Evolutionary conservation across 2,113 vertebrate genomes (phyloP).

Genomic region (Salvator merianae): DNA sequence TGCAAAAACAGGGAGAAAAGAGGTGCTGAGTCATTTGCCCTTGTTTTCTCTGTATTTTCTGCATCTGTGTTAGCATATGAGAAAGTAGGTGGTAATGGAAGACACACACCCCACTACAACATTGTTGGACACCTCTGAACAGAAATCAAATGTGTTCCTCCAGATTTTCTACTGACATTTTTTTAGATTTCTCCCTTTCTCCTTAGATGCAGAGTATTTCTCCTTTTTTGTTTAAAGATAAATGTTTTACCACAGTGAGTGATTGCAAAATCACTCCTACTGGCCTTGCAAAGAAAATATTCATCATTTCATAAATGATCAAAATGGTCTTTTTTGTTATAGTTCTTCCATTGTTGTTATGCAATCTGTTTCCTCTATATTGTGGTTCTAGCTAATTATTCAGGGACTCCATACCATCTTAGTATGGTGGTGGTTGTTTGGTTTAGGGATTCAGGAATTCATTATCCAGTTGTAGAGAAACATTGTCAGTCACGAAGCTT

Average conservation of each 20-base stretch:
- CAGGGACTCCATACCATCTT: neutral
- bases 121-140: neutral
- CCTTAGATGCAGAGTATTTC: neutral
- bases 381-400: neutral
- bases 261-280: too few species aligned
- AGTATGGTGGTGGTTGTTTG: neutral
- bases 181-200: neutral
- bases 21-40: constrained; percentile 16
- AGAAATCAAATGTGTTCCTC: neutral
- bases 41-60: neutral
- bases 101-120: neutral
- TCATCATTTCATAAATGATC: neutral
- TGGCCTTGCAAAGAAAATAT: neutral
- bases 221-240: neutral
- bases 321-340: neutral
- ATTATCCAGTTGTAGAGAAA: neutral
- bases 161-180: neutral
- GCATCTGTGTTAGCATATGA: constrained; percentile 4
- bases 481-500: neutral
- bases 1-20: neutral
- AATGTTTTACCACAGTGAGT: neutral
- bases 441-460: neutral
- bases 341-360: neutral
- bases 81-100: neutral
- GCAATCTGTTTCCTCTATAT: neutral